Conservation (phyloP, 2,797 vertebrate species). For the Malurus splendens region DNA sequence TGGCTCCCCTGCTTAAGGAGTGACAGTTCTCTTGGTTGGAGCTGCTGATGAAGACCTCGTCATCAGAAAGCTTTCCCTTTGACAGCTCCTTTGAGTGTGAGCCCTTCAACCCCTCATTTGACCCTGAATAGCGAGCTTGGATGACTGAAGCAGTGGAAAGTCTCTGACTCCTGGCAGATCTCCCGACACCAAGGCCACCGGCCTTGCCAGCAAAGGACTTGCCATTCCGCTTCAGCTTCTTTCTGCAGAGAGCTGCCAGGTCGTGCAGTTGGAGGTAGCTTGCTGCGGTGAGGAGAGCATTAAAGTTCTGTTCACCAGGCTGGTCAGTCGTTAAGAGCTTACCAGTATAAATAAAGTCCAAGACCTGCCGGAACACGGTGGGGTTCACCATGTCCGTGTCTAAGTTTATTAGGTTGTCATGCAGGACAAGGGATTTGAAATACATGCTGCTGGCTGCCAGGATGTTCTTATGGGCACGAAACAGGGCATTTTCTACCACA, state of each 20-base stretch:
- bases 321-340: constrained; percentile 89
- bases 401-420: constrained; percentile 98
- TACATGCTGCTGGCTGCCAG: constrained; percentile 97
- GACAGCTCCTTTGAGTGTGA: constrained; percentile 73
- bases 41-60: constrained; percentile 84
- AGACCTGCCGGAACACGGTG: constrained; percentile 90
- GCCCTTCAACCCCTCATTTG: constrained; percentile 74
- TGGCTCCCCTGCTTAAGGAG: constrained; percentile 69
- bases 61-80: constrained; percentile 85
- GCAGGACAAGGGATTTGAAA: constrained; percentile 96
- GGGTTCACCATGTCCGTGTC: constrained; percentile 98
- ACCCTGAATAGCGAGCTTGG: constrained; percentile 83
- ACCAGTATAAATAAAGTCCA: constrained; percentile 98
- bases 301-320: constrained; percentile 90
- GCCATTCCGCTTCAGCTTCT: constrained; percentile 89
- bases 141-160: constrained; percentile 83
- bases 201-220: constrained; percentile 84
- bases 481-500: constrained; percentile 97
- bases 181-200: constrained; percentile 72
- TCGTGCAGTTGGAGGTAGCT: constrained; percentile 99
- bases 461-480: constrained; percentile 96
- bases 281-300: constrained; percentile 91
- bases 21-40: constrained; percentile 75
- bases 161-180: constrained; percentile 84
- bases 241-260: constrained; percentile 92